Percentiles rank a stretch among this genome's conserved stretches.
Evolutionary conservation across 2,113 vertebrate genomes (phyloP).

Genomic region (Brachirus orientalis): DNA sequence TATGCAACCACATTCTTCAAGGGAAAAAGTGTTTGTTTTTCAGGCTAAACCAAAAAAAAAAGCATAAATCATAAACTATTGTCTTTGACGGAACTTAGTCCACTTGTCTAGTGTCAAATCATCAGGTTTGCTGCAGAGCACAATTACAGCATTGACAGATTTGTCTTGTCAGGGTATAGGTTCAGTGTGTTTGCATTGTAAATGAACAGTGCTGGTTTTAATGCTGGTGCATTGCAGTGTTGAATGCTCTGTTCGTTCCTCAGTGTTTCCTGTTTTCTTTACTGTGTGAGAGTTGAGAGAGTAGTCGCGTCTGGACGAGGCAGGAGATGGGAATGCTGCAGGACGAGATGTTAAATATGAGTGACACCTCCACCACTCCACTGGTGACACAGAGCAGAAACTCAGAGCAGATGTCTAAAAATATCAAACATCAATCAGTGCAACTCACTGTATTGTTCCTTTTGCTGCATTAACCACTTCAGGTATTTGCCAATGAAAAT

Average conservation of each 20-base stretch:
- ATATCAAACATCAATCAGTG: not conserved
- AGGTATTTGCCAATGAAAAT: too few species aligned
- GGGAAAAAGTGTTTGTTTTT: not conserved
- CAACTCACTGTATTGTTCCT: not conserved
- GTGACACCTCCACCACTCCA: not conserved
- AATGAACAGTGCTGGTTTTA: constrained; percentile 8
- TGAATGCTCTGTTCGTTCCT: constrained; percentile 5
- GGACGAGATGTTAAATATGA: constrained; percentile 22
- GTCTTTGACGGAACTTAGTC: not conserved
- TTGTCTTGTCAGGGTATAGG: not conserved
- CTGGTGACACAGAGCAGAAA: not conserved
- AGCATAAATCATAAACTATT: not conserved
- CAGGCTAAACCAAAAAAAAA: not conserved
- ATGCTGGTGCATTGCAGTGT: not conserved
- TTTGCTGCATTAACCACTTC: too few species aligned
- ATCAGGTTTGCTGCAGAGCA: not conserved
- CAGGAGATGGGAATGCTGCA: constrained; percentile 28
- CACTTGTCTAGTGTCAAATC: not conserved
- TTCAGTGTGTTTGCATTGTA: constrained; percentile 16
- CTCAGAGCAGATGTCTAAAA: constrained; percentile 4
- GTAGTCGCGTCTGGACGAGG: constrained; percentile 1
- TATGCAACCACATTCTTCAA: not conserved
- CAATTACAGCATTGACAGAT: too few species aligned
- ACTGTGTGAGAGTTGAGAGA: constrained; percentile 20
- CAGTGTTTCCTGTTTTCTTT: not conserved